These are phyloP conservation scores for Sanderia malayensis DNA, from an alignment of 30 jellyfish, hydroid and myxozoan genomes.

Conservation along the genomic window DNA sequence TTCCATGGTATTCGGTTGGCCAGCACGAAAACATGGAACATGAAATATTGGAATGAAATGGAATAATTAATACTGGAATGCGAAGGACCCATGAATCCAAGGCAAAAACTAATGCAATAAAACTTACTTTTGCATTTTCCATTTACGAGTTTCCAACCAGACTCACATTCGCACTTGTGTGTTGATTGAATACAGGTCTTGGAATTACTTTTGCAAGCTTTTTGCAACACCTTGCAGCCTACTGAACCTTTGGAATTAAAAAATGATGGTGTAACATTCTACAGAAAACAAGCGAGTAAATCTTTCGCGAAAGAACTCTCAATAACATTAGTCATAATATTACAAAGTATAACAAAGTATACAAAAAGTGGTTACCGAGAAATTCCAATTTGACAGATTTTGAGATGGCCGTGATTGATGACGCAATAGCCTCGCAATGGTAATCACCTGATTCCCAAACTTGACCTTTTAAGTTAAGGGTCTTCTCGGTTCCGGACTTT, in stretches of 20 bases:
- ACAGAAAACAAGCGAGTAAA: not conserved
- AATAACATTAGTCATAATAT: too few relatives aligned
- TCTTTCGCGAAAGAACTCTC: not conserved
- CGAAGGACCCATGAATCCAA: not conserved
- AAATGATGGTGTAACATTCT: not conserved
- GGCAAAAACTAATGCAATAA: not conserved
- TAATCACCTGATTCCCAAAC: slow-evolving; percentile 39
- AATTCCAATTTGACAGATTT: slow-evolving; percentile 29
- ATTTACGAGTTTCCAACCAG: slow-evolving; percentile 12
- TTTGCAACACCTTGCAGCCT: slow-evolving; percentile 19
- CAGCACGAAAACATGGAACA: too few relatives aligned
- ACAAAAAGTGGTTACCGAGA: slow-evolving; percentile 36
- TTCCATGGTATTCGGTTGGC: not conserved
- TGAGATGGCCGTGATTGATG: slow-evolving; percentile 11
- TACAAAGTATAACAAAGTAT: too few relatives aligned
- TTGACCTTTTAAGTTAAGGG: not conserved
- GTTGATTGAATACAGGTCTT: slow-evolving; percentile 48
- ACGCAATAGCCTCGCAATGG: slow-evolving; percentile 46
- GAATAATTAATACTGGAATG: too few relatives aligned
- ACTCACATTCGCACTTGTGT: slow-evolving; percentile 42
- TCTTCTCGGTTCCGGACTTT: slow-evolving; percentile 1
- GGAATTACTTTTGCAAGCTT: slow-evolving; percentile 23
- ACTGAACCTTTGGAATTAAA: slow-evolving; percentile 10
- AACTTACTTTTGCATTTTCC: slow-evolving; percentile 46
- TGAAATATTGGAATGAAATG: too few relatives aligned